These are phyloP conservation scores for Synanthedon vespiformis DNA, from an alignment of 2,888 invertebrate species.

Conservation along the genomic window DNA sequence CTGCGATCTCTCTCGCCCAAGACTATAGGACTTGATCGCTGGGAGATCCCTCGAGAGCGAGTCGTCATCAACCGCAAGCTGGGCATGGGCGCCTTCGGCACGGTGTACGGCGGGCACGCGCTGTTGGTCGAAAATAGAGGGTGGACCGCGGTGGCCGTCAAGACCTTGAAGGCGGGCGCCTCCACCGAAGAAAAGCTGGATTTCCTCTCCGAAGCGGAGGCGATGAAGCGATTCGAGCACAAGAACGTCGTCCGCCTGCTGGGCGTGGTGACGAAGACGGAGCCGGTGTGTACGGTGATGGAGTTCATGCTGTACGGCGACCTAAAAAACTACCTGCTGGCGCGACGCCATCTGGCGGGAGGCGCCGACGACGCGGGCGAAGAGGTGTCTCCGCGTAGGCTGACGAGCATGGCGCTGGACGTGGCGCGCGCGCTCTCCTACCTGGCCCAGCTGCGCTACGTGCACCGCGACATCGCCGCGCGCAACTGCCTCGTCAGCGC, in stretches of 20 bases:
- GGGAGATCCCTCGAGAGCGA: conserved; percentile 87
- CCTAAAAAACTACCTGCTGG: conserved; percentile 87
- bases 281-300: conserved; percentile 92
- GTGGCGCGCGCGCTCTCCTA: conserved; percentile 88
- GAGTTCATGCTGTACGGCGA: conserved; percentile 95
- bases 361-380: conserved; percentile 77
- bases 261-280: conserved; percentile 87
- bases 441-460: conserved; percentile 85
- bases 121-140: conserved; percentile 68
- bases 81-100: conserved; percentile 93
- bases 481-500: conserved; percentile 85
- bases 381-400: conserved; percentile 81
- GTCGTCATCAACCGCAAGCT: conserved; percentile 88
- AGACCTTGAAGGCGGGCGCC: conserved; percentile 87
- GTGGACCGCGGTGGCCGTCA: conserved; percentile 90
- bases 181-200: conserved; percentile 88
- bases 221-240: conserved; percentile 94
- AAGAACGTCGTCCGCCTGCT: conserved; percentile 87
- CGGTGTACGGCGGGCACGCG: conserved; percentile 92
- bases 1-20: conserved; percentile 35
- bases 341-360: conserved; percentile 84
- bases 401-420: conserved; percentile 90
- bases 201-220: conserved; percentile 92
- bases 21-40: conserved; percentile 76
- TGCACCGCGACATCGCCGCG: conserved; percentile 88